Evolutionary conservation across 1,140 invertebrate genomes (phyloP).

Genomic region (Microplitis mediator): DNA sequence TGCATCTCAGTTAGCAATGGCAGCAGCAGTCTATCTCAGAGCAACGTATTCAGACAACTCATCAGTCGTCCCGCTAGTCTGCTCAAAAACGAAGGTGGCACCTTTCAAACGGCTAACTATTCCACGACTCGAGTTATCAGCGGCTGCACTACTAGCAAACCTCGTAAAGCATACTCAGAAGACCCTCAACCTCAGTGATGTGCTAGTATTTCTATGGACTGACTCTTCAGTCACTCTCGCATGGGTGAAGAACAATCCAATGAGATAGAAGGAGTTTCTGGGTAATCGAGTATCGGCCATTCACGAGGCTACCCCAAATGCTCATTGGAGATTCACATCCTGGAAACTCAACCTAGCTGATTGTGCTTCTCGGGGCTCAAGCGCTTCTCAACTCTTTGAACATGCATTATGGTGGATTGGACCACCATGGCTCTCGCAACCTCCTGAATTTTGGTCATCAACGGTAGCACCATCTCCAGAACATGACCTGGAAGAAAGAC

Average conservation of each 20-base stretch:
- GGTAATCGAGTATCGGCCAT: conserved; percentile 42
- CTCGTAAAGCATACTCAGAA: too few relatives aligned
- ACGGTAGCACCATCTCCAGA: too few relatives aligned
- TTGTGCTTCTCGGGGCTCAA: conserved; percentile 39
- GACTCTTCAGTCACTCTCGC: conserved; percentile 27
- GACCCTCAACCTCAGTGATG: not conserved
- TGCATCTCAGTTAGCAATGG: too few relatives aligned
- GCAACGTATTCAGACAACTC: conserved; percentile 13
- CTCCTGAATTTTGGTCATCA: conserved; percentile 2
- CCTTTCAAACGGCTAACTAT: conserved; percentile 28
- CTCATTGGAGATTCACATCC: not conserved
- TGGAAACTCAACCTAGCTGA: conserved; percentile 39
- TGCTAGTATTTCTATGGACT: conserved; percentile 18
- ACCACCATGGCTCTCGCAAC: conserved; percentile 13
- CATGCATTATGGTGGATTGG: conserved; percentile 37
- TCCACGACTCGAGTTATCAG: conserved; percentile 25
- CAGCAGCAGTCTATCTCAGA: not conserved
- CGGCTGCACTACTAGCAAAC: too few relatives aligned
- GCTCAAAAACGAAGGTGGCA: conserved; percentile 46
- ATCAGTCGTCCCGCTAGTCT: conserved; percentile 30
- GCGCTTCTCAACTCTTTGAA: conserved; percentile 30
- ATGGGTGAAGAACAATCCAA: conserved; percentile 41
- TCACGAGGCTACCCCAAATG: conserved; percentile 24
- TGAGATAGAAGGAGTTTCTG: conserved; percentile 43
- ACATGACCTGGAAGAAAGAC: too few relatives aligned